Evolutionary conservation across 2,888 invertebrate genomes (phyloP).

Genomic region (Strigamia crassipes): DNA sequence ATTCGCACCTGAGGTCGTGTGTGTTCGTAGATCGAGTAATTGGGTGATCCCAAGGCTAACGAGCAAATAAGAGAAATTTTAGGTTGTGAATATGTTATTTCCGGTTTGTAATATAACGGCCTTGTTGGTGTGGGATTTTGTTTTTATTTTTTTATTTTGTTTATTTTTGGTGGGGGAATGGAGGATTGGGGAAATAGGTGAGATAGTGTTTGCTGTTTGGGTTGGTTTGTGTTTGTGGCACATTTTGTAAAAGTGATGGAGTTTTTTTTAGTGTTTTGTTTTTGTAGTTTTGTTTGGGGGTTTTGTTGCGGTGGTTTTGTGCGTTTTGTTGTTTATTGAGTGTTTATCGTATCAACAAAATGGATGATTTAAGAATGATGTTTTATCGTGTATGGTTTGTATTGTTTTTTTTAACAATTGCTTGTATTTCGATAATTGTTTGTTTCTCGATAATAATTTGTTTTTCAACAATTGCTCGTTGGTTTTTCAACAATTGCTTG

Average conservation of each 20-base stretch:
- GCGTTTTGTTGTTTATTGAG: too few species aligned
- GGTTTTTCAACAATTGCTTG: too few species aligned
- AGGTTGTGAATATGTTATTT: slow-evolving; percentile 6
- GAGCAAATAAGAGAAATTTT: neutral
- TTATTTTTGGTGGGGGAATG: neutral
- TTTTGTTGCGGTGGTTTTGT: too few species aligned
- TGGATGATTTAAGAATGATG: too few species aligned
- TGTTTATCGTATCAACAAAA: too few species aligned
- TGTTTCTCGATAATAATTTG: too few species aligned
- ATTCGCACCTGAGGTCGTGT: neutral
- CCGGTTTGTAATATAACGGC: neutral
- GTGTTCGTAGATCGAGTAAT: neutral
- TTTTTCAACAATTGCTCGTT: too few species aligned
- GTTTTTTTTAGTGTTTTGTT: too few species aligned
- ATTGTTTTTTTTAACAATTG: too few species aligned
- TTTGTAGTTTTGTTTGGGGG: too few species aligned
- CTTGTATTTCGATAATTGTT: too few species aligned
- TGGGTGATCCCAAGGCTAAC: slow-evolving; percentile 11
- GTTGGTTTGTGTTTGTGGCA: neutral
- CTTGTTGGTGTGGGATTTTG: neutral
- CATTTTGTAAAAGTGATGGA: neutral
- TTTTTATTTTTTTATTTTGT: neutral
- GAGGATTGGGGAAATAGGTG: neutral
- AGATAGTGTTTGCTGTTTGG: neutral
- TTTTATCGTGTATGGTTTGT: too few species aligned